Percentiles rank a stretch among this genome's conserved stretches.
Conservation (phyloP, 2,113 vertebrate species). For the Erythrocercus mccallii region DNA sequence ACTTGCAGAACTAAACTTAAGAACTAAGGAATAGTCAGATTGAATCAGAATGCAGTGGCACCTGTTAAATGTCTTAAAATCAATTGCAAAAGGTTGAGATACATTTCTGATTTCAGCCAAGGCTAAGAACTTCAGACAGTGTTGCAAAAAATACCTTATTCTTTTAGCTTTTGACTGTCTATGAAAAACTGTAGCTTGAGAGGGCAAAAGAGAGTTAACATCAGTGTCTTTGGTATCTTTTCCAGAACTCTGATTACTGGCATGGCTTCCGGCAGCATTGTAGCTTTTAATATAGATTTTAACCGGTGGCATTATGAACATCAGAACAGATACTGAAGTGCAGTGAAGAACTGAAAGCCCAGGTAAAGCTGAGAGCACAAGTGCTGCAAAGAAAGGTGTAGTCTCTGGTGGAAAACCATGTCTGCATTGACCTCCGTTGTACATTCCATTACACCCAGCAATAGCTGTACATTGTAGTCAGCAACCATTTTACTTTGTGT, state of each 20-base stretch:
- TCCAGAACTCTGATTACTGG: conserved; percentile 95
- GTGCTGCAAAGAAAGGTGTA: conserved; percentile 69
- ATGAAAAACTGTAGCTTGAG: background rate
- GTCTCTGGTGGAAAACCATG: conserved; percentile 72
- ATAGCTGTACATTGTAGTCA: conserved; percentile 81
- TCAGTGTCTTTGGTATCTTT: background rate
- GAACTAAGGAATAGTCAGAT: background rate
- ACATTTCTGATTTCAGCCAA: background rate
- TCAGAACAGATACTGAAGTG: conserved; percentile 91
- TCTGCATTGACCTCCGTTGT: conserved; percentile 76
- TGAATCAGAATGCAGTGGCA: background rate
- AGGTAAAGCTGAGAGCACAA: conserved; percentile 76
- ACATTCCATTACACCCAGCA: conserved; percentile 80
- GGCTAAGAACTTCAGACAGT: background rate
- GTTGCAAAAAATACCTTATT: background rate
- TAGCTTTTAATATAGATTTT: conserved; percentile 99
- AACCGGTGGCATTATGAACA: conserved; percentile 98
- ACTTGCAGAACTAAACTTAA: no score
- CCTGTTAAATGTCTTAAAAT: background rate
- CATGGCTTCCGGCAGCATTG: conserved; percentile 98
- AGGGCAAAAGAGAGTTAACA: background rate
- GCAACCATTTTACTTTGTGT: conserved; percentile 79
- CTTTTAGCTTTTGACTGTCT: background rate
- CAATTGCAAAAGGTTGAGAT: background rate
- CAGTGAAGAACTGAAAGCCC: conserved; percentile 64